Base-by-base conservation (phyloP, 1,140 invertebrate genomes). In the Gryon sp. region DNA sequence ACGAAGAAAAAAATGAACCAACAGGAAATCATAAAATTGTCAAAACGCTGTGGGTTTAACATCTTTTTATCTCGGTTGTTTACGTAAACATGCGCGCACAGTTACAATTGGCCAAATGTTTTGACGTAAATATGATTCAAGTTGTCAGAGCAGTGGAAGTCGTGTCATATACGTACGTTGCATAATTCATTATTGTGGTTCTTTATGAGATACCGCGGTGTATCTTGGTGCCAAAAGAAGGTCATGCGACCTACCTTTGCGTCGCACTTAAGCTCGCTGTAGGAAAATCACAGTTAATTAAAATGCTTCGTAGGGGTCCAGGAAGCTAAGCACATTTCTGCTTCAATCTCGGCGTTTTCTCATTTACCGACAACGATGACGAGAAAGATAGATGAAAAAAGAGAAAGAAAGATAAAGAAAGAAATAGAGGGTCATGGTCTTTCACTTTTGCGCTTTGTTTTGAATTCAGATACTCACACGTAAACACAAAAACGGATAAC, bases 151-250 rank as follows among this genome's bases (percentile, higher is more conserved):
- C 40, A 11, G 22, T 19, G 34, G 14, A 55, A 55, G 38, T 43
- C 46, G 20, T 32, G 72, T 68, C 48, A 45, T 68, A n/a, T n/a
- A 62, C 48, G 43, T 48, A 75, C 55, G 55, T 68, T 75, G 72
- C 72, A 75, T 75, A 75, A 75, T 75, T 75, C 72, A 75, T 75
- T 76, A 70, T 76, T 66, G 59, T 46, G 38, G 28, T 78, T 68
- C 57, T 62, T 60, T 43, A 62, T 12, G 65, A 63, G 34, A 45
- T 62, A 69, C 62, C 57, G 57, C 46, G 43, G 28, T 15, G 30
- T 48, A 45, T 48, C 62, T 50, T 57, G 60, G 46, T 43, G 63
- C 41, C 60, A 30, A 62, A 77, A 72, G 65, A 69, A 65, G 57
- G 68, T 69, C 62, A 69, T 57, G 45, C 26, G 40, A 59, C n/a